Evolutionary conservation across 2,113 vertebrate species (phyloP).

Genomic region (Chrysemys picta): DNA sequence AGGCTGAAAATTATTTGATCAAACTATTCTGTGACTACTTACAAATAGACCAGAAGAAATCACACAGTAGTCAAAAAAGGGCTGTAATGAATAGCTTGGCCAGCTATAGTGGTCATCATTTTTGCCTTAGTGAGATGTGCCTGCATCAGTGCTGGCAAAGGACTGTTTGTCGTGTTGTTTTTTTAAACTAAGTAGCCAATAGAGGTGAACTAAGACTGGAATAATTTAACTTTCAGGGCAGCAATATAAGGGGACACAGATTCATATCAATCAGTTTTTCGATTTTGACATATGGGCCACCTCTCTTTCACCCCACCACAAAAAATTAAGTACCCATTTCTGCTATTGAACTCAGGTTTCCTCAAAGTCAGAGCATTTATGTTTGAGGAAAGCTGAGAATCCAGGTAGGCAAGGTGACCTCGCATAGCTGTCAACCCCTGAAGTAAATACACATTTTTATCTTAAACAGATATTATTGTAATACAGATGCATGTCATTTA

Average conservation of each 20-base stretch:
- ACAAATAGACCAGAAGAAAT: rapidly evolving
- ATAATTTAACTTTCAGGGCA: rapidly evolving
- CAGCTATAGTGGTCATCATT: neutral
- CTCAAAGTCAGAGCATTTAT: rapidly evolving
- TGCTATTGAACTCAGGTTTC: neutral
- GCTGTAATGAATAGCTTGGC: rapidly evolving
- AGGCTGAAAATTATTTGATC: rapidly evolving
- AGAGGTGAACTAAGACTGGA: neutral
- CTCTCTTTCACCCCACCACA: neutral
- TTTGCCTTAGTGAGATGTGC: neutral
- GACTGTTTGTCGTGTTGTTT: neutral
- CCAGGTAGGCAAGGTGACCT: neutral
- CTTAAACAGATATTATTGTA: neutral
- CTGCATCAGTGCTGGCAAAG: rapidly evolving
- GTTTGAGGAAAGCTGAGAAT: neutral
- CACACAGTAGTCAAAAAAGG: neutral
- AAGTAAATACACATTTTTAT: neutral
- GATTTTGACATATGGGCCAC: neutral
- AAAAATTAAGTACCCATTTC: rapidly evolving
- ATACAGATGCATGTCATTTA: neutral
- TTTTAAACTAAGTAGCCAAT: neutral
- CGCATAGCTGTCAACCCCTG: neutral
- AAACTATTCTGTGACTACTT: rapidly evolving
- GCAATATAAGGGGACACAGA: rapidly evolving
- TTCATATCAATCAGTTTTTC: rapidly evolving